Percentiles rank a stretch among this genome's conserved stretches.
These are phyloP conservation scores for Gobiocypris rarus DNA, from an alignment of 2,113 vertebrate genomes.

Conservation along the genomic window DNA sequence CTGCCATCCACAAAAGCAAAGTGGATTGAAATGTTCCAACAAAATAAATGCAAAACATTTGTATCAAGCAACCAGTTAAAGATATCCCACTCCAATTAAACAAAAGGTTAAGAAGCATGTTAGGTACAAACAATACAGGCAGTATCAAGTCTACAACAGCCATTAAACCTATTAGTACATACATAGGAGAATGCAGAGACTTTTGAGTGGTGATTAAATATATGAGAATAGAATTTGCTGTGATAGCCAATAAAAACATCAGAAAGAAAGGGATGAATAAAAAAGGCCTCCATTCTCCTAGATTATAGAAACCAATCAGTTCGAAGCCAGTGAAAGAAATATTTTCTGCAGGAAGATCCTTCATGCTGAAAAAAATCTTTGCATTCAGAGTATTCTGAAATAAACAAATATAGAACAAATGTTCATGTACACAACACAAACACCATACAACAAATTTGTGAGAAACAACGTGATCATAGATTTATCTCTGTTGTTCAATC, in stretches of 20 bases:
- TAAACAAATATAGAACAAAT: background rate
- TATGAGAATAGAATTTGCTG: slow-evolving; percentile 44
- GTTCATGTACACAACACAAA: background rate
- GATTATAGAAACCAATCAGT: background rate
- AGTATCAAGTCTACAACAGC: slow-evolving; percentile 48
- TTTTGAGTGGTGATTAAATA: slow-evolving; percentile 47
- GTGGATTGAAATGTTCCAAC: slow-evolving; percentile 60
- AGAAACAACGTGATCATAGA: background rate
- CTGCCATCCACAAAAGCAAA: slow-evolving; percentile 68
- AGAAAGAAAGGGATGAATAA: slow-evolving; percentile 45
- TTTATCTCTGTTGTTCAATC: background rate
- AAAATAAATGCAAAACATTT: slow-evolving; percentile 55
- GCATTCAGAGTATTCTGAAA: background rate
- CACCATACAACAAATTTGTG: no score
- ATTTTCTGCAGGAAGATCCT: slow-evolving; percentile 34
- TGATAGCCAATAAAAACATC: slow-evolving; percentile 46
- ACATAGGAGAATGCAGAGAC: slow-evolving; percentile 64
- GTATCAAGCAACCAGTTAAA: slow-evolving; percentile 49
- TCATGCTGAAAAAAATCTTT: background rate
- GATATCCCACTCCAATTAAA: slow-evolving; percentile 53
- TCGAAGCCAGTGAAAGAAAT: slow-evolving; percentile 45
- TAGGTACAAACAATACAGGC: slow-evolving; percentile 52
- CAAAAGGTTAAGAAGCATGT: slow-evolving; percentile 47
- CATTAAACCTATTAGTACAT: slow-evolving; percentile 62
- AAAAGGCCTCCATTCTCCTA: background rate